Evolutionary conservation across 2,113 vertebrate species (phyloP), one percentile per base, ranked within the genome.

Genomic region (Xiphophorus maculatus): DNA sequence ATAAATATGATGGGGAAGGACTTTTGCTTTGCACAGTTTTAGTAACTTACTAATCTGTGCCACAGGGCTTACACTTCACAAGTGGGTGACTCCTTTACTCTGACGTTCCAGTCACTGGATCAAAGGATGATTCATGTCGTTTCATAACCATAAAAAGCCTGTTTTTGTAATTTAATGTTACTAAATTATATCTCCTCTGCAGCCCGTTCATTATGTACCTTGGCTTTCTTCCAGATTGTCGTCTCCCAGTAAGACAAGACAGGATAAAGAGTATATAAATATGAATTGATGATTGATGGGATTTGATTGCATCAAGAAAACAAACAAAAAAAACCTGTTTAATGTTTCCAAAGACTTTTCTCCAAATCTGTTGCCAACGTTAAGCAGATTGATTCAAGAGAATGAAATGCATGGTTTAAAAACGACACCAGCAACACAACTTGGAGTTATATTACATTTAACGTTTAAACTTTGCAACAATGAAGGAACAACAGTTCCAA

Each of bases 21-120:
- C 32, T 1, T 51, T 42, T 37, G 35, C 35, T 5, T 42, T 42
- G 13, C 14, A 42, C 14, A 42, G 54, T 30, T 74, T 32, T 66
- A 29, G 40, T 5, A 42, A 42, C 17, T 48, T 48, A 48, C 44
- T 48, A 48, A 48, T 48, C 44, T 19, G 44, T 48, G 17, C 15
- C 44, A 48, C 17, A 48, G 19, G 30, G 51, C 40, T 83, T 85
- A 68, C 67, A 77, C 73, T 84, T 90, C 74, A 82, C 84, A 80
- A 0, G 32, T 77, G 25, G 63, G 78, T 86, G 83, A 90, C 79
- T 81, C 40, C 2, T 79, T 77, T 71, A 42, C 68, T 74, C 79
- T 51, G 29, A 14, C 5, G 33, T 63, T 9, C 61, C 70, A 66
- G 54, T 15, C 22, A 75, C 28, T 58, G 83, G 63, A 79, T 65